Conservation (phyloP, 2,797 vertebrate species). For the Xenentodon cancila region DNA sequence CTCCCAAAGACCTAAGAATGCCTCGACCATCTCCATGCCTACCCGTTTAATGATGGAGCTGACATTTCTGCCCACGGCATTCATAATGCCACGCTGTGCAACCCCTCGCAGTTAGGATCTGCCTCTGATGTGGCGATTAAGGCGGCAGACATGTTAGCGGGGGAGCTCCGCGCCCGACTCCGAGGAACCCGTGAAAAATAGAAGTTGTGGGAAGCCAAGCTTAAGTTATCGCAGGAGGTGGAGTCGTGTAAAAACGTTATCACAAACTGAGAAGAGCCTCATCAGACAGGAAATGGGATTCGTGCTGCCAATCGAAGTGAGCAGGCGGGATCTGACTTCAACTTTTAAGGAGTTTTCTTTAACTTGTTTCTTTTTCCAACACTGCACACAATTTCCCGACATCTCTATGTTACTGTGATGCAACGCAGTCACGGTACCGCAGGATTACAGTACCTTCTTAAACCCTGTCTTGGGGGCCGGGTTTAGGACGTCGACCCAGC, state of each 20-base stretch:
- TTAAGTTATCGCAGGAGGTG: conserved; percentile 26
- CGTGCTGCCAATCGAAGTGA: no score
- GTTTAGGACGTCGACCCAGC: no score
- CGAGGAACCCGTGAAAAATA: conserved; percentile 23
- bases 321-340: no score
- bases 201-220: conserved; percentile 38
- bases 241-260: conserved; percentile 21
- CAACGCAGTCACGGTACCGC: no score
- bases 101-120: conserved; percentile 33
- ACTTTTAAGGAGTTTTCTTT: no score
- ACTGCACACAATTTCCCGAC: no score
- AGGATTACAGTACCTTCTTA: no score
- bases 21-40: conserved; percentile 14
- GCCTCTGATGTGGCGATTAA: conserved; percentile 68
- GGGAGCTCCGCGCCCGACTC: conserved; percentile 42
- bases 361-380: no score
- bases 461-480: no score
- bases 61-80: conserved; percentile 65
- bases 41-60: conserved; percentile 60
- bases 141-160: conserved; percentile 45
- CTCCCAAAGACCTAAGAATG: conserved; percentile 29
- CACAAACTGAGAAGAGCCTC: no score
- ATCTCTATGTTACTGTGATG: no score
- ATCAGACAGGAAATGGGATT: no score
- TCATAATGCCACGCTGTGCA: conserved; percentile 63